Evolutionary conservation across 2,113 vertebrate genomes (phyloP), one percentile per base, ranked within the genome.

Genomic region (Naja naja): DNA sequence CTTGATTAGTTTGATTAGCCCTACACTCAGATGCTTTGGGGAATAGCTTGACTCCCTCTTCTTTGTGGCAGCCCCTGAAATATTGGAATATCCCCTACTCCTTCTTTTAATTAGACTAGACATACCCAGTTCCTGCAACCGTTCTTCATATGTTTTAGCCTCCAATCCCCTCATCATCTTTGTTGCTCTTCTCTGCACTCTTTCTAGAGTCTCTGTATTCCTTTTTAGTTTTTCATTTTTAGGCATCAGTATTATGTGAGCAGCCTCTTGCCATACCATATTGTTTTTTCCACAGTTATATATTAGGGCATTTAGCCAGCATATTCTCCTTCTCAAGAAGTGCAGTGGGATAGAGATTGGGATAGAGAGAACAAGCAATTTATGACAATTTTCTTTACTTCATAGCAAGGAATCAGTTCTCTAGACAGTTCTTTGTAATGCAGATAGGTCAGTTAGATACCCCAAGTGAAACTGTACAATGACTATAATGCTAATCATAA

Each of bases 251-350:
- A 10, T 0, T 6, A 14, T 45, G 8, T 20, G 4, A 93, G 43
- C 20, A 89, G 54, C 9, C 88, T 69, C 85, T 55, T 3, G 0
- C 0, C 39, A 27, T 53, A 90, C 10, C 49, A 4, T 0, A 1
- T 9, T 16, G 30, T 9, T 4, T 3, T 2, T 11, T 2, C 2
- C 9, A 39, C 20, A 25, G 18, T 47, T n/a, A 69, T 45, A 8
- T 0, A 54, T 45, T 23, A 1, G 52, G 58, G 4, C 1, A 0
- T 9, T 30, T 23, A 7, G 11, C 0, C 0, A 53, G 87, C 52
- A 30, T 55, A 20, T 45, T 92, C 52, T n/a, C 3, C 30, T 90
- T 5, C 60, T 20, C 1, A 89, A n/a, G 30, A 52, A 81, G 18
- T 39, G 18, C 8, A 34, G 1, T 34, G 7, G 10, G 49, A 52